phyloP scores from a whole-genome alignment of 2,888 invertebrate genomes.

The Nephrocerus scutellatus region DNA sequence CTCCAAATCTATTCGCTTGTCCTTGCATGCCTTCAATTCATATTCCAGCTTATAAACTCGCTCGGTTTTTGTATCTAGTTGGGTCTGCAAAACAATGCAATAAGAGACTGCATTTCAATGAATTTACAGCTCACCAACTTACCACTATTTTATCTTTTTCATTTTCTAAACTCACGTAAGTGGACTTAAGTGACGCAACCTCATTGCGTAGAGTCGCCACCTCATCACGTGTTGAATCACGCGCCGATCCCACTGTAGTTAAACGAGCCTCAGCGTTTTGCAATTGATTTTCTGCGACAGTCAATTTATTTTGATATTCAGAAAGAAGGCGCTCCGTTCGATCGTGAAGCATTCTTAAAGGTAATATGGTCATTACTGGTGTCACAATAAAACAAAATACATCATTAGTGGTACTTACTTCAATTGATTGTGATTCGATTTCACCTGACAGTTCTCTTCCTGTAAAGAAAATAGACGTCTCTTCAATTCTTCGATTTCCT shows the following conservation, averaged over 20 bases:
- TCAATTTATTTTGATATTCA: conserved; percentile 62
- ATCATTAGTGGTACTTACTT: conserved; percentile 47
- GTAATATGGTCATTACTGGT: conserved; percentile 1
- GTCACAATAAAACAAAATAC: conserved; percentile 32
- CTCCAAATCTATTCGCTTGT: conserved; percentile 52
- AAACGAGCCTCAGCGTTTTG: conserved; percentile 55
- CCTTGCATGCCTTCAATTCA: conserved; percentile 56
- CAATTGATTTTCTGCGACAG: conserved; percentile 58
- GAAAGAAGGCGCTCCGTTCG: conserved; percentile 67
- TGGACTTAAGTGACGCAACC: conserved; percentile 56
- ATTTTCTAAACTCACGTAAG: conserved; percentile 58
- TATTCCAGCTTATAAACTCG: conserved; percentile 58
- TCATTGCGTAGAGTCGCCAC: conserved; percentile 57
- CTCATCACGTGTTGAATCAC: conserved; percentile 56
- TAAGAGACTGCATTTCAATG: conserved; percentile 1
- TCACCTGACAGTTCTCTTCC: conserved; percentile 51
- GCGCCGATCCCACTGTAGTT: conserved; percentile 54
- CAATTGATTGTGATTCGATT: conserved; percentile 53
- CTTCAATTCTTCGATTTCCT: conserved; percentile 51
- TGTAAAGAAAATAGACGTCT: conserved; percentile 51
- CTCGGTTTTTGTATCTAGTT: conserved; percentile 68
- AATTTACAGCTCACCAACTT: conserved; percentile 18
- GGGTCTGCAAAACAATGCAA: conserved; percentile 43
- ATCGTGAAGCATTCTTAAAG: conserved; percentile 60
- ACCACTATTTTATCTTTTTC: conserved; percentile 64